Evolutionary conservation across 2,113 vertebrate genomes (phyloP).

Genomic region (Colaptes auratus): DNA sequence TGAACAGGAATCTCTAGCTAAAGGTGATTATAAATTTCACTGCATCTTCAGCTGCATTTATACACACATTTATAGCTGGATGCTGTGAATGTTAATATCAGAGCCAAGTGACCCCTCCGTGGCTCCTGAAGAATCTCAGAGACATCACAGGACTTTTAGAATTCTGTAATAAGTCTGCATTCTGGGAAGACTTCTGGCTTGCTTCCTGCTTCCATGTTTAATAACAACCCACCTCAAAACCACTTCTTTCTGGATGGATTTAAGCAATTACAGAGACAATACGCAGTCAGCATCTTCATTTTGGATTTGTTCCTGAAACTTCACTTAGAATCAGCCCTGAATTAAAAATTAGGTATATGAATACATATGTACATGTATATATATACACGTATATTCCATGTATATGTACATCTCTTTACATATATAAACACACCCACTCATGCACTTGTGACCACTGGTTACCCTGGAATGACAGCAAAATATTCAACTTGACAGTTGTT

Average conservation of each 20-base stretch:
- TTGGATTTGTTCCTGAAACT: background rate
- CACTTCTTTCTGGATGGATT: background rate
- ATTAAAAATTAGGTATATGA: background rate
- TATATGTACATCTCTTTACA: background rate
- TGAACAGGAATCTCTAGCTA: background rate
- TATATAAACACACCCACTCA: background rate
- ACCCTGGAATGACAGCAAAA: background rate
- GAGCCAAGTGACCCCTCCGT: background rate
- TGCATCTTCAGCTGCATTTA: background rate
- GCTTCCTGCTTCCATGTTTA: background rate
- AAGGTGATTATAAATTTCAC: background rate
- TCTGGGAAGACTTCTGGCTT: background rate
- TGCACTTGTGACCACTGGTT: background rate
- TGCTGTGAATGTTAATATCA: background rate
- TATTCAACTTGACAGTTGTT: background rate
- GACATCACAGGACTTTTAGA: background rate
- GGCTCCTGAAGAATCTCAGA: background rate
- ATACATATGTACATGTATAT: too few species aligned
- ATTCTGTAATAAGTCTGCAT: background rate
- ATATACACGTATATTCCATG: background rate
- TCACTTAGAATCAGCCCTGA: background rate
- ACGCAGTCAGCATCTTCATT: background rate
- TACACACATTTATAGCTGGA: background rate
- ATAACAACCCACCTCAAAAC: background rate
- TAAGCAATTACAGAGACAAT: background rate